Evolutionary conservation across 1,140 invertebrate genomes (phyloP).

Genomic region (Sinonovacula constricta): DNA sequence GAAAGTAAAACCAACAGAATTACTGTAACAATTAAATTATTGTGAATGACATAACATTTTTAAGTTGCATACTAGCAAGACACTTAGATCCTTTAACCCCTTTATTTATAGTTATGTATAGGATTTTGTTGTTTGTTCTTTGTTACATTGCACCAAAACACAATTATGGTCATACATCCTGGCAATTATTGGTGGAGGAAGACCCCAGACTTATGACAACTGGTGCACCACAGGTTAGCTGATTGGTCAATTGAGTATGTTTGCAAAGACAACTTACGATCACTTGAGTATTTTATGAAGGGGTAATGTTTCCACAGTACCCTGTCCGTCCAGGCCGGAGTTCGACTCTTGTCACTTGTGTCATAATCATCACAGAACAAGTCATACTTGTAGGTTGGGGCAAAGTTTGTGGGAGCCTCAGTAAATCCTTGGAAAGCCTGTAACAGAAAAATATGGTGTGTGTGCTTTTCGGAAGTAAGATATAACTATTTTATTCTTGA

Average conservation of each 20-base stretch:
- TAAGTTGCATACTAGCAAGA: too few relatives aligned
- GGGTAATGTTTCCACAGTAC: conserved; percentile 84
- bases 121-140: too few relatives aligned
- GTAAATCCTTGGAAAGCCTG: conserved; percentile 97
- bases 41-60: too few relatives aligned
- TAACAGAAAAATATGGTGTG: conserved; percentile 66
- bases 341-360: conserved; percentile 97
- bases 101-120: too few relatives aligned
- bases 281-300: conserved; percentile 41
- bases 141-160: not conserved
- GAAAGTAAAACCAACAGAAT: too few relatives aligned
- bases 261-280: conserved; percentile 42
- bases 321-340: conserved; percentile 98
- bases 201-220: too few relatives aligned
- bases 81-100: too few relatives aligned
- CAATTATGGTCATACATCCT: not conserved
- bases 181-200: too few relatives aligned
- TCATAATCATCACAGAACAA: conserved; percentile 99
- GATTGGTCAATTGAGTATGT: not conserved
- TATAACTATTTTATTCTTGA: not conserved
- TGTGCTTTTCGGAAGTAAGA: not conserved
- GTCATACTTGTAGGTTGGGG: conserved; percentile 99
- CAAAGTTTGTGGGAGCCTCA: conserved; percentile 95
- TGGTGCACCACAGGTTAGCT: too few relatives aligned
- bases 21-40: too few relatives aligned